These are phyloP conservation scores for Bugulina stolonifera DNA, from an alignment of 2,888 invertebrate species.

Conservation along the genomic window DNA sequence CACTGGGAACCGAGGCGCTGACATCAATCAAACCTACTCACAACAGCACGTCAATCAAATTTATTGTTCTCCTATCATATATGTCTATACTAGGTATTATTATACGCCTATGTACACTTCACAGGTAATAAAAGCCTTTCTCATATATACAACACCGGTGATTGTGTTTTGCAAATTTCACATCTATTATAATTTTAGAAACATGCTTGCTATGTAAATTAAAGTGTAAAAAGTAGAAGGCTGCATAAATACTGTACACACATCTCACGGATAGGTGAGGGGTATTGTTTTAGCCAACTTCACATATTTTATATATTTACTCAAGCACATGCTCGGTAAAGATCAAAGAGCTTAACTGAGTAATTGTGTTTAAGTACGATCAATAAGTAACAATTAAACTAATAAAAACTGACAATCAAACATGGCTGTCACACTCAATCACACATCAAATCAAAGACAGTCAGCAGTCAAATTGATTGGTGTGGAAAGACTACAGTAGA, in stretches of 20 bases:
- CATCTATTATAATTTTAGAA: background rate
- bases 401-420: constrained; percentile 18
- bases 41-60: constrained; percentile 19
- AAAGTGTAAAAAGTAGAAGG: constrained; percentile 2
- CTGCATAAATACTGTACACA: background rate
- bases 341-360: constrained; percentile 7
- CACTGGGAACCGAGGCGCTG: background rate
- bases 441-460: constrained; percentile 20
- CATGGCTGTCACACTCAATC: constrained; percentile 10
- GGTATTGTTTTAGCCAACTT: background rate
- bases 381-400: constrained; percentile 17
- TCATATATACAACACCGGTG: background rate
- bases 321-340: background rate
- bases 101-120: too few species aligned
- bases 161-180: constrained; percentile 7
- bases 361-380: constrained; percentile 24
- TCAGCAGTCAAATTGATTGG: background rate
- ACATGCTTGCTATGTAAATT: background rate
- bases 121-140: background rate
- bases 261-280: background rate
- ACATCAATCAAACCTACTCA: constrained; percentile 14
- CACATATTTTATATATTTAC: constrained; percentile 20
- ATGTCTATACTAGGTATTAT: background rate
- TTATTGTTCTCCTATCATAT: constrained; percentile 13
- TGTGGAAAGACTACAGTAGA: background rate